Conservation (phyloP, 2,113 vertebrate species). For the Diadophis punctatus region DNA sequence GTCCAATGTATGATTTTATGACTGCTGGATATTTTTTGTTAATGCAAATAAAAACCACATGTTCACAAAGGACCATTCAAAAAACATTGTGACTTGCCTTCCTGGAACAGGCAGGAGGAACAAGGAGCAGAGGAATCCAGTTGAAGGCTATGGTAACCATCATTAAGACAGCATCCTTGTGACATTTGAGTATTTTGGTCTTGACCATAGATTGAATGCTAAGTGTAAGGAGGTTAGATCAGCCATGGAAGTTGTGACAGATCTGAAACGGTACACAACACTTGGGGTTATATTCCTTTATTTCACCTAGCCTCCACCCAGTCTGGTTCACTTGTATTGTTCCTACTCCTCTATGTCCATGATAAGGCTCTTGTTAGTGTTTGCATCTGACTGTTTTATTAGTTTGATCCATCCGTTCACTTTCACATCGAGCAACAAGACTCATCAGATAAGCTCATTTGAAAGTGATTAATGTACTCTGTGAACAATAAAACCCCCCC, state of each 20-base stretch:
- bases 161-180: background rate
- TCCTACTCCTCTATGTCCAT: constrained; percentile 32
- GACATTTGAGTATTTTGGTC: background rate
- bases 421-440: constrained; percentile 49
- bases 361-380: constrained; percentile 38
- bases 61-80: background rate
- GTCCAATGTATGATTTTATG: background rate
- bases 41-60: background rate
- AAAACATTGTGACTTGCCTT: background rate
- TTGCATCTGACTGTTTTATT: constrained; percentile 39
- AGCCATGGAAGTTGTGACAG: background rate
- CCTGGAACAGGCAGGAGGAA: background rate
- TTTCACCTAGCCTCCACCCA: background rate
- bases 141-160: background rate
- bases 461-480: constrained; percentile 57
- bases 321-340: constrained; percentile 13
- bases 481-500: constrained; percentile 53
- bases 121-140: background rate
- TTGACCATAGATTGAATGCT: background rate
- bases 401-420: constrained; percentile 54
- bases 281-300: background rate
- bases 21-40: background rate
- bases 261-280: background rate
- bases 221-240: background rate
- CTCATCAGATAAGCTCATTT: constrained; percentile 55